Conservation (phyloP, 64 coral and sea anemone genomes). For the Montipora cactus region DNA sequence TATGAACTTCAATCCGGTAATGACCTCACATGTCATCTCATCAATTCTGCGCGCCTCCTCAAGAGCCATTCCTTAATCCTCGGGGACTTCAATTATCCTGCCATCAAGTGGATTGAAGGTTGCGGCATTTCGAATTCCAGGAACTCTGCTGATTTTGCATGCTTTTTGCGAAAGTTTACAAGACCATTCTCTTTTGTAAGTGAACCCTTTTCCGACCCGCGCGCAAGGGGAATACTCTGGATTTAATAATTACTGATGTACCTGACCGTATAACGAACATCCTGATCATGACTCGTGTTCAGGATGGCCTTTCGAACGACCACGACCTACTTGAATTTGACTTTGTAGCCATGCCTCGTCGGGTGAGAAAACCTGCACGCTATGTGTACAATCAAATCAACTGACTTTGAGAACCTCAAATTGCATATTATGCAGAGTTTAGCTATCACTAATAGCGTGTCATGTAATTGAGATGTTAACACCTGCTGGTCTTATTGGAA, state of each 20-base stretch:
- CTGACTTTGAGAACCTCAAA: not conserved
- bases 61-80: too few species aligned
- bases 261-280: too few species aligned
- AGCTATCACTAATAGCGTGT: not conserved
- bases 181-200: not conserved
- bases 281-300: too few species aligned
- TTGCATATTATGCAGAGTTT: not conserved
- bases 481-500: too few species aligned
- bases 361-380: not conserved
- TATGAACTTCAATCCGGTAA: not conserved
- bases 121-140: slow-evolving; percentile 21
- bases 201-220: not conserved
- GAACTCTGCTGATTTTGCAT: slow-evolving; percentile 40
- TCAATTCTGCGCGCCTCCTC: not conserved
- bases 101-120: not conserved
- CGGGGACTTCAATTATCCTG: too few species aligned
- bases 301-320: slow-evolving; percentile 11
- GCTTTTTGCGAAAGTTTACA: not conserved
- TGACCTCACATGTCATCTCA: not conserved
- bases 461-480: not conserved
- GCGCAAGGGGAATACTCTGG: too few species aligned
- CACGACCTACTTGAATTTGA: slow-evolving; percentile 31
- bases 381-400: not conserved
- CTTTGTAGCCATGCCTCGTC: not conserved
- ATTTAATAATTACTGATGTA: too few species aligned